These are phyloP conservation scores for Aleadryas rufinucha DNA, from an alignment of 2,113 vertebrate genomes.

Conservation along the genomic window DNA sequence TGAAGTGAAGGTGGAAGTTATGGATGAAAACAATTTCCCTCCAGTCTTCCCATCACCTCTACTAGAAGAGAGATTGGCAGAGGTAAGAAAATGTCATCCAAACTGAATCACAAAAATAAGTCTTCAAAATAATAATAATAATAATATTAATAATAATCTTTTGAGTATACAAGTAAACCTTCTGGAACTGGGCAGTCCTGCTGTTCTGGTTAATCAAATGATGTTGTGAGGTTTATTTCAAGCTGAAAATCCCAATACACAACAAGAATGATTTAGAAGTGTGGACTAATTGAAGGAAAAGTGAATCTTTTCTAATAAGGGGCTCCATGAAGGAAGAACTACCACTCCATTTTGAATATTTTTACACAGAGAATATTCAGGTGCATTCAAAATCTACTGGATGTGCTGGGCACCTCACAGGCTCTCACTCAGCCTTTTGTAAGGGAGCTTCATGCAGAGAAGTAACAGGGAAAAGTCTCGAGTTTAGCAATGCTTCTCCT, in stretches of 20 bases:
- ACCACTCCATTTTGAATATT: background rate
- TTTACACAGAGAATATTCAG: background rate
- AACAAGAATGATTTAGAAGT: background rate
- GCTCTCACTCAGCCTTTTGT: background rate
- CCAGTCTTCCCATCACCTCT: conserved; percentile 41
- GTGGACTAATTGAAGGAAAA: background rate
- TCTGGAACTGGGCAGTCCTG: background rate
- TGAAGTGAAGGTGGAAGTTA: conserved; percentile 26
- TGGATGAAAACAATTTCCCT: conserved; percentile 48
- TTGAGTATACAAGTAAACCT: background rate
- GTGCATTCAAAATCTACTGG: background rate
- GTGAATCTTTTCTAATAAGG: background rate
- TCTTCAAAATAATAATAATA: background rate
- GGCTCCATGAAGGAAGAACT: background rate
- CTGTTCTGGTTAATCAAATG: background rate
- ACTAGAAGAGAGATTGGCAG: conserved; percentile 23
- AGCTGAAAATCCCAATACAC: background rate
- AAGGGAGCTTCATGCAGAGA: background rate
- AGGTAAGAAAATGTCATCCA: conserved; percentile 40
- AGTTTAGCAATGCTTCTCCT: background rate
- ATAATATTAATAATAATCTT: background rate
- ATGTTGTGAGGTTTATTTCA: background rate
- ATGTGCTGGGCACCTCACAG: background rate
- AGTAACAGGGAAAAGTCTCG: background rate
- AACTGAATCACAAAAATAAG: background rate